phyloP scores from a whole-genome alignment of 2,888 invertebrate species.

The Cryptus armator region DNA sequence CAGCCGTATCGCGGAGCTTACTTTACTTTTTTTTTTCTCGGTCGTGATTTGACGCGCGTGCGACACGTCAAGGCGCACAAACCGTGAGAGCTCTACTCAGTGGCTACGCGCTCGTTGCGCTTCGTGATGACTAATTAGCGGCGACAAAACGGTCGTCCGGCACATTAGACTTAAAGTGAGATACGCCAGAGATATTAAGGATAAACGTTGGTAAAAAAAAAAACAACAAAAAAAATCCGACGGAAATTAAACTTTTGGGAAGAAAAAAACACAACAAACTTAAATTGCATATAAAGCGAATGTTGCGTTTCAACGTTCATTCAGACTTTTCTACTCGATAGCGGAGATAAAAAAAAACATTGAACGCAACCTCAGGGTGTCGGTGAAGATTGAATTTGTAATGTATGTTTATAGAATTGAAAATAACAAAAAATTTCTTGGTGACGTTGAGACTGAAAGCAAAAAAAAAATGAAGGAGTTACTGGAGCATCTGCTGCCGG shows the following conservation, averaged over 20 bases:
- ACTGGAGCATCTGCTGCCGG: neutral
- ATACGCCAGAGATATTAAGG: constrained; percentile 34
- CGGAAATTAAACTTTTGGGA: neutral
- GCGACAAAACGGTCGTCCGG: constrained; percentile 74
- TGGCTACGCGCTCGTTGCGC: constrained; percentile 63
- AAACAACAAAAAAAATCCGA: neutral
- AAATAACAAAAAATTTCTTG: neutral
- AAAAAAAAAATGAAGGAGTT: neutral
- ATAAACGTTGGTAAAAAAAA: constrained; percentile 34
- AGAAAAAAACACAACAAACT: neutral
- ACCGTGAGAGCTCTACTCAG: constrained; percentile 15
- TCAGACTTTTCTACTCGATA: too few relatives aligned
- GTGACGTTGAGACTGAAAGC: neutral
- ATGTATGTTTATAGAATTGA: neutral
- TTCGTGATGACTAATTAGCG: constrained; percentile 74
- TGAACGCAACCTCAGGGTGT: neutral
- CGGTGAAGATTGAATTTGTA: neutral
- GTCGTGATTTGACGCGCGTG: constrained; percentile 74
- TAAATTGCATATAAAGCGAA: too few relatives aligned
- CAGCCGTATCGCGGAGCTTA: constrained; percentile 54
- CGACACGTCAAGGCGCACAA: constrained; percentile 73
- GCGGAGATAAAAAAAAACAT: neutral
- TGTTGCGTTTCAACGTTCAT: too few relatives aligned
- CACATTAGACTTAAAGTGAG: constrained; percentile 58
- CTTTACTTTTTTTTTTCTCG: constrained; percentile 42